phyloP scores from a whole-genome alignment of 2,888 invertebrate genomes.

The Erannis defoliaria region DNA sequence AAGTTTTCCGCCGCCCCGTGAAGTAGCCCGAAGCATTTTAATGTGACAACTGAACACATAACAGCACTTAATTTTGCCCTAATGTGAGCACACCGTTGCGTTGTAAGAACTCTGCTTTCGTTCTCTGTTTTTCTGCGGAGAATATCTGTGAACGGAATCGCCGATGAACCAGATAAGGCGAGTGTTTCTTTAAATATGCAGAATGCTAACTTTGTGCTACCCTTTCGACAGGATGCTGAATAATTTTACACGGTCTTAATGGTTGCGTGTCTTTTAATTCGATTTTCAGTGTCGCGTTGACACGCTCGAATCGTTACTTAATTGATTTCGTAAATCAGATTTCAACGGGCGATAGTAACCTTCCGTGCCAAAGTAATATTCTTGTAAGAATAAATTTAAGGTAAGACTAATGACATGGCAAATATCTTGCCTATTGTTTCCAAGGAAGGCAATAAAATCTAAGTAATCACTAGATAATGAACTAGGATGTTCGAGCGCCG shows the following conservation, averaged over 20 bases:
- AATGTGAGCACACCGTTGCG: constrained; percentile 71
- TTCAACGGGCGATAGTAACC: constrained; percentile 33
- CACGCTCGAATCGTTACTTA: constrained; percentile 63
- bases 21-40: constrained; percentile 82
- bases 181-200: constrained; percentile 84
- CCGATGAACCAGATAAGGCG: constrained; percentile 82
- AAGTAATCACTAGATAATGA: constrained; percentile 68
- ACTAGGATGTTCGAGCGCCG: constrained; percentile 66
- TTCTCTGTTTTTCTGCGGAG: constrained; percentile 72
- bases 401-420: constrained; percentile 55
- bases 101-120: constrained; percentile 69
- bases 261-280: constrained; percentile 80
- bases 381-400: constrained; percentile 46
- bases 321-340: constrained; percentile 50
- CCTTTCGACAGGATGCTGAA: constrained; percentile 80
- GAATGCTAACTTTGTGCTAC: constrained; percentile 81
- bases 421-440: constrained; percentile 57
- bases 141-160: constrained; percentile 80
- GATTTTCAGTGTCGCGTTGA: constrained; percentile 67
- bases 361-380: constrained; percentile 36
- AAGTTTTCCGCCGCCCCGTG: constrained; percentile 71
- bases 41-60: constrained; percentile 83
- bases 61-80: constrained; percentile 85
- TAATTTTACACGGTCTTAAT: constrained; percentile 85
- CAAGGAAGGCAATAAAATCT: constrained; percentile 64